Conservation (phyloP, 2,888 invertebrate genomes). For the Tricholauxania praeusta region DNA sequence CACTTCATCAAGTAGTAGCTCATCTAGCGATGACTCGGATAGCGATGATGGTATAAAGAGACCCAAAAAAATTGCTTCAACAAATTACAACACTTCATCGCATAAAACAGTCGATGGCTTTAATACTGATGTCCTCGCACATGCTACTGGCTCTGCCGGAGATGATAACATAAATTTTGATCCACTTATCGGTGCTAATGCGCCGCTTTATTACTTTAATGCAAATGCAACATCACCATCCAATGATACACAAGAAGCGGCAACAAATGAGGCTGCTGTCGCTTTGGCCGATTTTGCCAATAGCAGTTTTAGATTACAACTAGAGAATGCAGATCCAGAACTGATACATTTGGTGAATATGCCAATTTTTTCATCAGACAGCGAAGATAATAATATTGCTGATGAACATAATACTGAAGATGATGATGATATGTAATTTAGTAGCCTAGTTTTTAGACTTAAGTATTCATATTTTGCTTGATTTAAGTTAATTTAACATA, state of each 20-base stretch:
- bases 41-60: constrained; percentile 3
- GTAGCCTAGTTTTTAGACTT: constrained; percentile 18
- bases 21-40: constrained; percentile 31
- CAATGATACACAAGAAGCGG: constrained; percentile 8
- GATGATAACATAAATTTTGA: constrained; percentile 12
- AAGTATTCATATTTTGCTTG: constrained; percentile 20
- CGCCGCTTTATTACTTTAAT: neutral
- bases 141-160: neutral
- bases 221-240: neutral
- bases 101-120: neutral
- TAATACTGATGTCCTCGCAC: neutral
- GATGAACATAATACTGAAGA: neutral
- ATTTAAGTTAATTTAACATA: constrained; percentile 10
- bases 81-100: neutral
- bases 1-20: constrained; percentile 12
- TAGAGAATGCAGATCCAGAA: neutral
- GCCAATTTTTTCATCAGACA: constrained; percentile 40
- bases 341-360: constrained; percentile 19
- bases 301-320: constrained; percentile 2
- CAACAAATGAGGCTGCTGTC: constrained; percentile 24
- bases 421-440: constrained; percentile 28
- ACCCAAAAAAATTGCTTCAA: neutral
- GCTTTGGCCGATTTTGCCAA: constrained; percentile 30
- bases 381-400: constrained; percentile 3
- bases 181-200: neutral